These are phyloP conservation scores for Trilocha varians DNA, from an alignment of 2,888 invertebrate genomes.

Conservation along the genomic window DNA sequence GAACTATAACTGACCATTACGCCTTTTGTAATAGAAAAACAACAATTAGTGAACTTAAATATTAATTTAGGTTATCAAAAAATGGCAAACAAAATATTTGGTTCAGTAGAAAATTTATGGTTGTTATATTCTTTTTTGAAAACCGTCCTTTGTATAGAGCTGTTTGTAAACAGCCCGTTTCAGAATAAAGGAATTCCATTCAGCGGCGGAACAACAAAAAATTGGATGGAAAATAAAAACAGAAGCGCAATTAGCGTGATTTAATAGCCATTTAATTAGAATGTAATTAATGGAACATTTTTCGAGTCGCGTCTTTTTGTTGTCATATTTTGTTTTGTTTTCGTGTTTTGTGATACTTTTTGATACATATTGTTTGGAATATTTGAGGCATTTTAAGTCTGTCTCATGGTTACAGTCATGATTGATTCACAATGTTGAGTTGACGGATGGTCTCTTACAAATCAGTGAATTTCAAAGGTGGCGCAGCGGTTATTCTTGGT, in stretches of 20 bases:
- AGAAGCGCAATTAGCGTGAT: constrained; percentile 69
- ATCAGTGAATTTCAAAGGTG: no score
- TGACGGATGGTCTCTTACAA: no score
- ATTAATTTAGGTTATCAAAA: neutral
- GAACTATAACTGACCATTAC: no score
- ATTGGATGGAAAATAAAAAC: constrained; percentile 63
- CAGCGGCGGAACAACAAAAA: constrained; percentile 38
- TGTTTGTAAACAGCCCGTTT: constrained; percentile 66
- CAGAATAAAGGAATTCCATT: constrained; percentile 69
- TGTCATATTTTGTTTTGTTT: constrained; percentile 15
- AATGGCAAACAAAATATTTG: constrained; percentile 10
- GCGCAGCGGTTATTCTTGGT: no score
- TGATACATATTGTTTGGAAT: no score
- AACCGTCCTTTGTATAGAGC: constrained; percentile 59
- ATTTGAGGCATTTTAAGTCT: no score
- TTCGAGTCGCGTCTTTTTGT: constrained; percentile 31
- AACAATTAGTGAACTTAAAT: no score
- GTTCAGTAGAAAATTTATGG: constrained; percentile 49
- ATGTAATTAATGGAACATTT: constrained; percentile 62
- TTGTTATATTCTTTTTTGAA: constrained; percentile 60
- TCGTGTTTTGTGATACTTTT: neutral
- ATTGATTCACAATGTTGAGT: no score
- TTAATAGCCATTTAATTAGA: constrained; percentile 68
- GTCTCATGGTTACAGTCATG: no score
- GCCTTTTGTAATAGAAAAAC: no score